Percentiles rank a stretch among this genome's conserved stretches.
Conservation (phyloP, 1,140 invertebrate species). For the Ridgeia piscesae region DNA sequence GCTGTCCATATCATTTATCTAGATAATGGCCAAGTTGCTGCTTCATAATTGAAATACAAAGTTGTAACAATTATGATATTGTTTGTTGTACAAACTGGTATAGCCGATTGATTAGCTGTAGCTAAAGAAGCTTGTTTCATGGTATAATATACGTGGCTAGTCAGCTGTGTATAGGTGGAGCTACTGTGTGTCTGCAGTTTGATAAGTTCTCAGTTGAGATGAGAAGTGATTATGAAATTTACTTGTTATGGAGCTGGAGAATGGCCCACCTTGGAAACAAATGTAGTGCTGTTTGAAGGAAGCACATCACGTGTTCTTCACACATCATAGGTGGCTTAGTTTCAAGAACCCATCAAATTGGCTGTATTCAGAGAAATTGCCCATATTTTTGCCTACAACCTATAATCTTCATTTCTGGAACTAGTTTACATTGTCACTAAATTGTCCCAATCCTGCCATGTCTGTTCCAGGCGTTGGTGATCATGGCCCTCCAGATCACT, state of each 20-base stretch:
- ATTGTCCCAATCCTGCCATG: no score
- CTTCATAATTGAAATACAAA: not conserved
- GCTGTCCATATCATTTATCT: not conserved
- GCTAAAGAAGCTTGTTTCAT: not conserved
- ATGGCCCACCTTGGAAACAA: not conserved
- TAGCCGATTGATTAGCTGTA: not conserved
- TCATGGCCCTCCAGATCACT: no score
- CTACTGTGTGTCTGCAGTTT: not conserved
- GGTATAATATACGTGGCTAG: not conserved
- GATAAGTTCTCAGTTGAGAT: not conserved
- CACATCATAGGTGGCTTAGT: not conserved
- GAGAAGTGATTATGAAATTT: not conserved
- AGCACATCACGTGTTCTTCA: not conserved
- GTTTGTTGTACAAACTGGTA: not conserved
- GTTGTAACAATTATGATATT: not conserved
- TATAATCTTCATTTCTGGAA: not conserved
- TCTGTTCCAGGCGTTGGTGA: no score
- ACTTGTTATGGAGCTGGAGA: not conserved
- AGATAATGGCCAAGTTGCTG: not conserved
- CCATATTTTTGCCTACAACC: no score
- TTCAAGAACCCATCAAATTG: not conserved
- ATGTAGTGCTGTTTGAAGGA: no score
- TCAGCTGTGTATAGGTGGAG: not conserved
- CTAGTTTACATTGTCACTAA: no score
- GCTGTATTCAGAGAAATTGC: no score